A percentile compares a stretch with the other conserved stretches of the same genome.
Conservation (phyloP, 2,888 invertebrate genomes). For the Ferrisia virgata region DNA sequence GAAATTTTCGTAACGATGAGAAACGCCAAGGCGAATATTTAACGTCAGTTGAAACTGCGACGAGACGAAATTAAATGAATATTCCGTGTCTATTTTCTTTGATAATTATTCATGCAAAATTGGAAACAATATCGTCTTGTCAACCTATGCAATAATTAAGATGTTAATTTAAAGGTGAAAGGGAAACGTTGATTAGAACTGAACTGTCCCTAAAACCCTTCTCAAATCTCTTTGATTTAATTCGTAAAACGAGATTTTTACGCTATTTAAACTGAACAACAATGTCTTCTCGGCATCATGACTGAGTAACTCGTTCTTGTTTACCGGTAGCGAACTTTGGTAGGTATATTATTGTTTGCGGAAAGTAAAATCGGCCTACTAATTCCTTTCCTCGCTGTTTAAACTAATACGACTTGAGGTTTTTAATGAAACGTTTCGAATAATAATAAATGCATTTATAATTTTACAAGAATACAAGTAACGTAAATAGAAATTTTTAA, state of each 20-base stretch:
- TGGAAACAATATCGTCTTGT: conserved; percentile 5
- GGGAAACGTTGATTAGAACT: background rate
- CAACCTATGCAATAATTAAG: conserved; percentile 9
- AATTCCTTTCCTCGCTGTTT: no score
- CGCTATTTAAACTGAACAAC: background rate
- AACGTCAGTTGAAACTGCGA: conserved; percentile 3
- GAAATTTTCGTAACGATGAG: background rate
- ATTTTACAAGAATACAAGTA: no score
- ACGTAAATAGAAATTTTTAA: no score
- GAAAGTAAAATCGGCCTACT: no score
- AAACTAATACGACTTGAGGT: no score
- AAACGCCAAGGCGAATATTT: background rate
- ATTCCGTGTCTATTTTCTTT: background rate
- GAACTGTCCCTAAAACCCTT: background rate
- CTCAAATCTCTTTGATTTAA: background rate
- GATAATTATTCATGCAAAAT: conserved; percentile 26
- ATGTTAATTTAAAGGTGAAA: conserved; percentile 23
- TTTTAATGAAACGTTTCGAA: no score
- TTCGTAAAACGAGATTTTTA: background rate
- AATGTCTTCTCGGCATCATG: background rate
- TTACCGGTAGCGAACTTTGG: no score
- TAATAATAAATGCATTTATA: no score
- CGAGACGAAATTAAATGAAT: conserved; percentile 16
- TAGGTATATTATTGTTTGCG: no score
- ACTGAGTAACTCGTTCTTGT: background rate